Evolutionary conservation across 2,113 vertebrate species (phyloP).

Genomic region (Callopanchax toddi): DNA sequence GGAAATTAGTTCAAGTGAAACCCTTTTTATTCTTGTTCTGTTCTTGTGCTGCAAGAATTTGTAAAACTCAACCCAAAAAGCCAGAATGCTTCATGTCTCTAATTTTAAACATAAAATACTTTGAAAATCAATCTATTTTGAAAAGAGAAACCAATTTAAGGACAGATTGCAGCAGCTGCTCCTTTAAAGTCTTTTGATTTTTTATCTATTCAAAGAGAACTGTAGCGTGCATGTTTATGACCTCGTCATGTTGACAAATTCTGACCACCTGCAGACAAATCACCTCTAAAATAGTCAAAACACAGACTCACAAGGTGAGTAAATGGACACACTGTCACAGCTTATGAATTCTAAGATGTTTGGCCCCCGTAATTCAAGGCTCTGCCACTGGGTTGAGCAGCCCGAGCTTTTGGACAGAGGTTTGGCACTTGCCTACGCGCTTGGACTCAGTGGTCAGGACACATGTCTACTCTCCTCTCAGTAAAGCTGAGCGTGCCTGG

Average conservation of each 20-base stretch:
- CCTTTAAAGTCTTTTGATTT: too few relatives aligned
- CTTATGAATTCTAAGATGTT: not conserved
- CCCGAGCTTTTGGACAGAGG: slow-evolving; percentile 34
- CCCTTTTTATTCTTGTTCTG: too few relatives aligned
- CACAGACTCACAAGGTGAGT: not conserved
- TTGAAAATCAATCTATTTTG: too few relatives aligned
- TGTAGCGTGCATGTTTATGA: not conserved
- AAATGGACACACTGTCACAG: not conserved
- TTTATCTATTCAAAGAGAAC: too few relatives aligned
- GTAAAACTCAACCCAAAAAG: too few relatives aligned
- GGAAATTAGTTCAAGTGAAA: not conserved
- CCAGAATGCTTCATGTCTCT: too few relatives aligned
- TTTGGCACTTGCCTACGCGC: slow-evolving; percentile 50
- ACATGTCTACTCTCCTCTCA: slow-evolving; percentile 68
- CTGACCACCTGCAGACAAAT: not conserved
- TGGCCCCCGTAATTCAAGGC: slow-evolving; percentile 6
- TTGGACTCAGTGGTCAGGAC: slow-evolving; percentile 59
- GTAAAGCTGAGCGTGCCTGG: slow-evolving; percentile 56
- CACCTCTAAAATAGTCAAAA: not conserved
- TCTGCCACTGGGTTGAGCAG: slow-evolving; percentile 5
- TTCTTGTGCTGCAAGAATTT: too few relatives aligned
- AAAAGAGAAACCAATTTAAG: too few relatives aligned
- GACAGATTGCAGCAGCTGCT: too few relatives aligned
- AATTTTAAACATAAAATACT: too few relatives aligned
- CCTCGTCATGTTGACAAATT: not conserved